A percentile compares a stretch with the other conserved stretches of the same genome.
Conservation (phyloP, 2,888 invertebrate genomes). For the Acrobeloides nanus region DNA sequence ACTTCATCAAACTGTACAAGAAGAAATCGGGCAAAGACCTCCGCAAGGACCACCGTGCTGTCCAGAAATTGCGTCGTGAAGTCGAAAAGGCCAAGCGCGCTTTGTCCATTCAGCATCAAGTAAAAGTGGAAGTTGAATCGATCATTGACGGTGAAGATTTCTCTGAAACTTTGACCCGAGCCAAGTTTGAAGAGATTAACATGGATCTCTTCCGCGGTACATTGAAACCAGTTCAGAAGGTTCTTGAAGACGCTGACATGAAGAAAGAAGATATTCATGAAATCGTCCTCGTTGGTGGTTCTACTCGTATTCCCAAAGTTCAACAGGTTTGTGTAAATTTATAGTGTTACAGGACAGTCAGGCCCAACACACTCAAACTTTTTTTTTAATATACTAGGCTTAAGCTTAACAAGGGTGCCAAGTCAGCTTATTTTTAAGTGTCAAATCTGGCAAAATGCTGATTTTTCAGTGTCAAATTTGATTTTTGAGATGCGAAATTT, state of each 20-base stretch:
- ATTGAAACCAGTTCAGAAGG: conserved; percentile 73
- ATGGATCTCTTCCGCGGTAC: conserved; percentile 69
- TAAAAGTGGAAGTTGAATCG: conserved; percentile 94
- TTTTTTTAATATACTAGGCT: too few relatives aligned
- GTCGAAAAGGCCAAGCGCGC: conserved; percentile 61
- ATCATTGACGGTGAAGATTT: conserved; percentile 97
- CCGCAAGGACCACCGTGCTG: conserved; percentile 54
- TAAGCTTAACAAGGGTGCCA: too few relatives aligned
- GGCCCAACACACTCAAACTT: too few relatives aligned
- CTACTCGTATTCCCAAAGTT: conserved; percentile 96
- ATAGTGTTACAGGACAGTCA: too few relatives aligned
- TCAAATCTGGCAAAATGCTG: too few relatives aligned
- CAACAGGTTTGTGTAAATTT: too few relatives aligned
- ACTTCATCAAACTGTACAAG: conserved; percentile 79
- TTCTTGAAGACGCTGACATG: conserved; percentile 96
- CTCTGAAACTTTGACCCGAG: conserved; percentile 90
- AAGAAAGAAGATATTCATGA: conserved; percentile 96
- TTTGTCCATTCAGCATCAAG: conserved; percentile 74
- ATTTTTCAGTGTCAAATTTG: too few relatives aligned
- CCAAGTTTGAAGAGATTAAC: conserved; percentile 68
- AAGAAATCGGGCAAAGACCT: conserved; percentile 57
- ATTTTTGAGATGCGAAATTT: too few relatives aligned
- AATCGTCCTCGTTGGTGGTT: conserved; percentile 96
- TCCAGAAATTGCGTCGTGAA: conserved; percentile 56
- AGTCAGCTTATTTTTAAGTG: too few relatives aligned